Evolutionary conservation across 2,797 vertebrate species (phyloP).

Genomic region (Gallinago solitaria): DNA sequence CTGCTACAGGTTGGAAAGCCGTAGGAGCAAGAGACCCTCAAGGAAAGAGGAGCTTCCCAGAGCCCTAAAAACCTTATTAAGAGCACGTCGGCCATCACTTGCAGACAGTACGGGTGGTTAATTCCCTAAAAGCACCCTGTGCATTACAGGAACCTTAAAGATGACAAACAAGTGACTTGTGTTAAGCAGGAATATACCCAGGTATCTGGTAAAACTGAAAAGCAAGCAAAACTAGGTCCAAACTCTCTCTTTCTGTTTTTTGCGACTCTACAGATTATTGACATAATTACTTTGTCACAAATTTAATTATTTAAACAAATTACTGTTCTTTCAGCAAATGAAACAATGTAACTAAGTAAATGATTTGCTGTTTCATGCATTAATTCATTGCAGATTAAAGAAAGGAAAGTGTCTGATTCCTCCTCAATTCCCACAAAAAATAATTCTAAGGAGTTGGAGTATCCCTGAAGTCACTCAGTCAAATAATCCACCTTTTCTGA

Average conservation of each 20-base stretch:
- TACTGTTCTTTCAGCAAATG: not conserved
- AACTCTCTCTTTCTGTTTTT: not conserved
- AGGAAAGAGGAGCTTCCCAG: not conserved
- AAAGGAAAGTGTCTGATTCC: not conserved
- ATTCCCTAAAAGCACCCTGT: not conserved
- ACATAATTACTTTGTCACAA: not conserved
- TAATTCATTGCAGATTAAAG: not conserved
- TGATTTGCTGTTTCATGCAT: not conserved
- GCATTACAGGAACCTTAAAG: not conserved
- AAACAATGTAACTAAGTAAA: not conserved
- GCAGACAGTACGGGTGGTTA: not conserved
- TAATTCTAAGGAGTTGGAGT: not conserved
- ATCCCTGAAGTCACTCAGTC: not conserved
- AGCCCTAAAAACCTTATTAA: not conserved
- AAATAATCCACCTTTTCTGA: not conserved
- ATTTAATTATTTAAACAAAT: not conserved
- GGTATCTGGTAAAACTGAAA: not conserved
- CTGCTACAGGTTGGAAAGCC: not conserved
- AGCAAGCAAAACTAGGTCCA: not conserved
- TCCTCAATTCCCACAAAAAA: not conserved
- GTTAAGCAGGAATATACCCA: not conserved
- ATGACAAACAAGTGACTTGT: not conserved
- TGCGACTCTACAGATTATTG: not conserved
- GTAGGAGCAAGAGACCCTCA: not conserved
- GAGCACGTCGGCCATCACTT: accelerated